Conservation (phyloP, 2,888 invertebrate species). For the Caenorhabditis macrosperma region DNA sequence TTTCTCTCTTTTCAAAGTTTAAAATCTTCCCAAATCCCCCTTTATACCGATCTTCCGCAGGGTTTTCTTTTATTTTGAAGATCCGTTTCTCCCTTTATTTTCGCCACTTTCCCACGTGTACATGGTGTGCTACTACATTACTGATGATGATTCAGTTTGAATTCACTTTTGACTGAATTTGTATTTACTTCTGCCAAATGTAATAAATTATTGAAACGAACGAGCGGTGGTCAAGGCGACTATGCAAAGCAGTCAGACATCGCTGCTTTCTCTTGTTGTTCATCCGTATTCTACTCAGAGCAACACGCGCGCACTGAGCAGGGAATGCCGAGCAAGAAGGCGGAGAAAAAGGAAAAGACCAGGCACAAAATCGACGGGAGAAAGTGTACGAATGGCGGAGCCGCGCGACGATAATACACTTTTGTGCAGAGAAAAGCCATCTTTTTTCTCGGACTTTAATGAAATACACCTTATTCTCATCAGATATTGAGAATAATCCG, state of each 20-base stretch:
- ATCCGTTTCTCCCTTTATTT: constrained; percentile 2
- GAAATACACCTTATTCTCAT: constrained; percentile 1
- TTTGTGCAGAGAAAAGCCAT: constrained; percentile 29
- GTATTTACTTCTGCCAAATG: constrained; percentile 25
- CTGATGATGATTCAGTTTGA: neutral
- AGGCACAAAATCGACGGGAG: constrained; percentile 18
- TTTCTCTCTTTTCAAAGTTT: neutral
- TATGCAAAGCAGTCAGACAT: neutral
- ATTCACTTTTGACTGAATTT: neutral
- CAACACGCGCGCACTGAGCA: constrained; percentile 9
- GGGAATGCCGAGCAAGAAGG: constrained; percentile 14
- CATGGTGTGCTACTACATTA: constrained; percentile 54
- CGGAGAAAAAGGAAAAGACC: constrained; percentile 7
- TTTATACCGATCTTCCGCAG: constrained; percentile 53
- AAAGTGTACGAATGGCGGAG: constrained; percentile 20
- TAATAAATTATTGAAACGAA: constrained; percentile 45
- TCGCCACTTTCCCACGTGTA: constrained; percentile 54
- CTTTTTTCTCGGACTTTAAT: constrained; percentile 14
- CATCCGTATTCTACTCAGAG: neutral
- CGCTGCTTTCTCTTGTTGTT: neutral
- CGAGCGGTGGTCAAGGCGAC: neutral
- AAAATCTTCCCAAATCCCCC: neutral
- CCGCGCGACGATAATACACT: constrained; percentile 40
- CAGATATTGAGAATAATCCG: neutral
- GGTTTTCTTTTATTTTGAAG: constrained; percentile 21